Evolutionary conservation across 2,113 vertebrate species (phyloP).

Genomic region (Oenanthe melanoleuca): DNA sequence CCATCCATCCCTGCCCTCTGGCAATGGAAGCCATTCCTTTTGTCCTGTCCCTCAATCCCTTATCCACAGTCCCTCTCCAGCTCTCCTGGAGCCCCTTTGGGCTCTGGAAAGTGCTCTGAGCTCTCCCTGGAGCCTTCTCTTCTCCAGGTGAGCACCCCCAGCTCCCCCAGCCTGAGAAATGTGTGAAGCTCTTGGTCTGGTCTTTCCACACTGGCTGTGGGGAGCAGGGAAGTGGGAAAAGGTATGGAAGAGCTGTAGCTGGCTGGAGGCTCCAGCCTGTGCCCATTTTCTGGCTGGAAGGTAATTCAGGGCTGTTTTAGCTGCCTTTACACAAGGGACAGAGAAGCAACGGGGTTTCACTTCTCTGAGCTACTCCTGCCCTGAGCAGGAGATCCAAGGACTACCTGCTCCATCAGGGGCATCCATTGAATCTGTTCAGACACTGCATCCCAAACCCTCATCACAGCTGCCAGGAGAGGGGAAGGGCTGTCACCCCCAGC

Average conservation of each 20-base stretch:
- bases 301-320: neutral
- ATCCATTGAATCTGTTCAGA: neutral
- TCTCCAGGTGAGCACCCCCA: neutral
- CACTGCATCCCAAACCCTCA: fast-evolving
- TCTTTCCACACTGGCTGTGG: neutral
- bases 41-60: neutral
- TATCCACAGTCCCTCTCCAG: neutral
- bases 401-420: neutral
- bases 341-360: neutral
- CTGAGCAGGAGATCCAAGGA: neutral
- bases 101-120: fast-evolving
- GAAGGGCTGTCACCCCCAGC: neutral
- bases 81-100: neutral
- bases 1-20: neutral
- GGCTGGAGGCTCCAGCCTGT: neutral
- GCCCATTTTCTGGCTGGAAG: neutral
- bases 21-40: neutral
- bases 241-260: neutral
- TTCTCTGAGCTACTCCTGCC: neutral
- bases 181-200: neutral
- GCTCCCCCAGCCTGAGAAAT: neutral
- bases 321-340: neutral
- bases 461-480: neutral
- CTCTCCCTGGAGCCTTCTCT: neutral
- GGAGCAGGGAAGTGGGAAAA: neutral